These are phyloP conservation scores for Zosterops lateralis DNA, from an alignment of 2,113 vertebrate species.

Conservation along the genomic window DNA sequence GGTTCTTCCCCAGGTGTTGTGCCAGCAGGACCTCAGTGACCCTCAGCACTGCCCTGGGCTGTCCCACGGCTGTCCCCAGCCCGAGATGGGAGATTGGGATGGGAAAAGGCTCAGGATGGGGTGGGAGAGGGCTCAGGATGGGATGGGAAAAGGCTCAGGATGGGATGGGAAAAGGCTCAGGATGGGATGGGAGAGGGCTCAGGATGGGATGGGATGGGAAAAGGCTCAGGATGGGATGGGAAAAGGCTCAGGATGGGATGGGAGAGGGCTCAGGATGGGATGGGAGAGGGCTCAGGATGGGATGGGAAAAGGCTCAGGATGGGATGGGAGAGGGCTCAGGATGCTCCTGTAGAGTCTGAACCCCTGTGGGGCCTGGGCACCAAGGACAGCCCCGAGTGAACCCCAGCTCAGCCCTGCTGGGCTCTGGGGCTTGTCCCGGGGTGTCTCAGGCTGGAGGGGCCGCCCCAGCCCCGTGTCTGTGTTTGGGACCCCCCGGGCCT, in stretches of 20 bases:
- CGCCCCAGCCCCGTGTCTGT: rapidly evolving
- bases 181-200: background rate
- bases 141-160: background rate
- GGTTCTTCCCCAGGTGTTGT: background rate
- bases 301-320: background rate
- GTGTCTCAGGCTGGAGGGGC: background rate
- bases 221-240: no score
- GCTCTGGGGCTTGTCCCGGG: background rate
- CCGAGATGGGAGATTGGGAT: rapidly evolving
- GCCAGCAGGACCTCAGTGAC: background rate
- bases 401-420: background rate
- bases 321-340: background rate
- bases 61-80: background rate
- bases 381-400: background rate
- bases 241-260: background rate
- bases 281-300: no score
- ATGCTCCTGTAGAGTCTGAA: background rate
- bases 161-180: background rate
- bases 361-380: background rate
- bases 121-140: background rate
- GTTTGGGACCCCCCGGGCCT: background rate
- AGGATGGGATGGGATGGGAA: background rate
- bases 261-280: background rate
- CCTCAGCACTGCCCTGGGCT: background rate
- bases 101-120: background rate